phyloP scores from a whole-genome alignment of 2,797 vertebrate genomes.

The Falco columbarius region DNA sequence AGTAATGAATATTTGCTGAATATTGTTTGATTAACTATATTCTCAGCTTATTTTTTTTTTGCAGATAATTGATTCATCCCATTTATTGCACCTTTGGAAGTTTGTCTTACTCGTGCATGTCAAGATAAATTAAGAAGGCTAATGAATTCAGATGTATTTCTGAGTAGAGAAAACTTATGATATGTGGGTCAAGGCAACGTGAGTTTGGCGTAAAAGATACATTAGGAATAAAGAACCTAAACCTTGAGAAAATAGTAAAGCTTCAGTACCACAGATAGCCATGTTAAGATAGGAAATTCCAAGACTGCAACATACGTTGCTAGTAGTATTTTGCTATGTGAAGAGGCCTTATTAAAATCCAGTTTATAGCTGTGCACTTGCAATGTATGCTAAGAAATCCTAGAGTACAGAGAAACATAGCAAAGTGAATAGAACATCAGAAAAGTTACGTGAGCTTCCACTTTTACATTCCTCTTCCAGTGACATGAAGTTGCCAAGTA shows the following conservation, averaged over 20 bases:
- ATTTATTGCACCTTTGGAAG: neutral
- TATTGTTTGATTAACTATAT: neutral
- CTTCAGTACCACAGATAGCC: neutral
- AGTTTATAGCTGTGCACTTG: neutral
- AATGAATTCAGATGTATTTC: neutral
- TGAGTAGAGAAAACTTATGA: neutral
- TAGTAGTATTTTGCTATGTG: neutral
- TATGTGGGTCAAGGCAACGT: neutral
- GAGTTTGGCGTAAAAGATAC: neutral
- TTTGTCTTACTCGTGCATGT: neutral
- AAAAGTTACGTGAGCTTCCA: neutral
- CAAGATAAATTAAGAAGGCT: neutral
- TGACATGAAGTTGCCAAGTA: neutral
- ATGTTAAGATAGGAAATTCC: neutral
- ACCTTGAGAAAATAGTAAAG: neutral
- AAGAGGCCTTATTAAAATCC: neutral
- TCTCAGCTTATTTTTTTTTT: slow-evolving; percentile 24
- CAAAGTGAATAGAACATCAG: neutral
- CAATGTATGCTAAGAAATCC: neutral
- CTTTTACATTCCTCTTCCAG: neutral
- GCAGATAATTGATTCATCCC: slow-evolving; percentile 35
- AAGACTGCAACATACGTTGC: neutral
- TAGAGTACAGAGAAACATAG: rapidly evolving
- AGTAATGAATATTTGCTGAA: neutral
- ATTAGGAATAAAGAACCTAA: neutral